Percentiles rank a stretch among this genome's conserved stretches.
Conservation (phyloP, 2,888 invertebrate species). For the Caenorhabditis wallacei region DNA sequence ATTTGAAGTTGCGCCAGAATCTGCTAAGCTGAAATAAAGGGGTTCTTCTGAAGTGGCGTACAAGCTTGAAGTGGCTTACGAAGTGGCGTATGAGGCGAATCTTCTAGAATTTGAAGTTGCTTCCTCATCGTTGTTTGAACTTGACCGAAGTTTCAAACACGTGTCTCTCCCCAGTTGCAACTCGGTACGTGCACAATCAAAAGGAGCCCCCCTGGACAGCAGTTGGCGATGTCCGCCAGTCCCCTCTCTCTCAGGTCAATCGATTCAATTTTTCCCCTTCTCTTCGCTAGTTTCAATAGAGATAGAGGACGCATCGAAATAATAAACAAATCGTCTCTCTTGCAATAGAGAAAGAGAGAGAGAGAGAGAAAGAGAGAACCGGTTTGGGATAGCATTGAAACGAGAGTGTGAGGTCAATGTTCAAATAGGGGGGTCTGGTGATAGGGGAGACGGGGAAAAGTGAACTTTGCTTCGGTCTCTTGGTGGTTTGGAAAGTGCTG, state of each 20-base stretch:
- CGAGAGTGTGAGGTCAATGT: slow-evolving; percentile 16
- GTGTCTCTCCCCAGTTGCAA: too few relatives aligned
- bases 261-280: background rate
- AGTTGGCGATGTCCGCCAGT: too few relatives aligned
- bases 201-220: slow-evolving; percentile 1
- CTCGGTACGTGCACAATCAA: too few relatives aligned
- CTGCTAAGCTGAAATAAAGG: too few relatives aligned
- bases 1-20: too few relatives aligned
- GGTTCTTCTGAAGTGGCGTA: slow-evolving; percentile 39
- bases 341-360: background rate
- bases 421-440: slow-evolving; percentile 16
- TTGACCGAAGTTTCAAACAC: too few relatives aligned
- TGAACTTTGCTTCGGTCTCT: background rate
- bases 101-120: too few relatives aligned
- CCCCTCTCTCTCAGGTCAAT: slow-evolving; percentile 14
- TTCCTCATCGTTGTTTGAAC: too few relatives aligned
- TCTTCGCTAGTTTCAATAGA: background rate
- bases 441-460: background rate
- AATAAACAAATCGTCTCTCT: background rate
- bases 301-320: background rate
- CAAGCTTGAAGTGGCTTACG: slow-evolving; percentile 13
- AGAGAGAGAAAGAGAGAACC: slow-evolving; percentile 9
- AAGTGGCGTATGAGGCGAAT: too few relatives aligned
- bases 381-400: slow-evolving; percentile 55
- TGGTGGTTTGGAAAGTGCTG: too few relatives aligned